Base-by-base conservation (phyloP, 2,113 vertebrate species). In the Aegotheles bennettii region DNA sequence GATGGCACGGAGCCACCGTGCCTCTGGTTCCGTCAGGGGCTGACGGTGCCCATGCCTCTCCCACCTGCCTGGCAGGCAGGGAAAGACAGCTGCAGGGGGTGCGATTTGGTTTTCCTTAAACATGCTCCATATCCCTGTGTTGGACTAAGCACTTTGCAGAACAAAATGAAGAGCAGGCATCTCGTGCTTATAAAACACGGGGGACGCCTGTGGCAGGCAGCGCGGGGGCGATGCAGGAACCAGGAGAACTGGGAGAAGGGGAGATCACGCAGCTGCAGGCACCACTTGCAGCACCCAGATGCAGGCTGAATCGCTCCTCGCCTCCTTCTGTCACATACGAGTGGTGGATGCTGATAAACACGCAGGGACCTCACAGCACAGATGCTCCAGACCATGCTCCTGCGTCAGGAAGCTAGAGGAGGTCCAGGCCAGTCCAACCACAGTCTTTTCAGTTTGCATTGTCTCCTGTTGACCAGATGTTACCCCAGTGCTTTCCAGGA, bases 71-170 rank as follows among this genome's bases (percentile, higher is more conserved):
- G 38, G 53, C 74, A 51, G 70, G 54, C 40, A 90, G 54, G 47
- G 29, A 33, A 81, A 63, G 59, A 53, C 31, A 47, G 67, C 50
- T 31, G 51, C 13, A 10, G 19, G 50, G 25, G 7, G 11, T 4
- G 23, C 38, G 51, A 29, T 31, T 7, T 56, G 51, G 11, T 71
- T 84, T 92, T 73, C 48, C 80, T 80, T 65, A 53, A 35, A 74
- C 0, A 0, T 28, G 31, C 28, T 42, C 35, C 42, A 1, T 35
- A 57, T 78, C 67, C 57, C 63, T 0, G 0, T 8, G 5, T 6
- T 2, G 12, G 35, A 42, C 29, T 6, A 15, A 78, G 79, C 8
- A 3, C 59, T 74, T 24, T 28, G 51, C 54, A 74, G 68, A 77
- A 77, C 33, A 54, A 54, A 83, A 57, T 15, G 42, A 90, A 75